phyloP scores from a whole-genome alignment of 2,797 vertebrate species.

The Channallabes apus region DNA sequence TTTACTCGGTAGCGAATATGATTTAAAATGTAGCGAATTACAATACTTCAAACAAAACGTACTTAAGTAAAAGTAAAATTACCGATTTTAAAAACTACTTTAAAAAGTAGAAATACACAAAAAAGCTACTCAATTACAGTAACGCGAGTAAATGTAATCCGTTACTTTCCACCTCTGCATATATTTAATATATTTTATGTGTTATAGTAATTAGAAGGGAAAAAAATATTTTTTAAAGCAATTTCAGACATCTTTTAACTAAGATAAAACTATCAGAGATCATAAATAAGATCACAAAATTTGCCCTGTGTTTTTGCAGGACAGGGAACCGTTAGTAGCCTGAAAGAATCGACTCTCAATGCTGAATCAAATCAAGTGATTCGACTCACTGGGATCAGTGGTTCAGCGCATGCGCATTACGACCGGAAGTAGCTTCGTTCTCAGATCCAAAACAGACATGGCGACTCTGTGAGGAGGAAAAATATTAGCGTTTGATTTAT shows the following conservation, averaged over 20 bases:
- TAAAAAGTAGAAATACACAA: too few species aligned
- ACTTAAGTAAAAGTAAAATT: too few species aligned
- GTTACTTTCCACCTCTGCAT: too few species aligned
- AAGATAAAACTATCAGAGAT: background rate
- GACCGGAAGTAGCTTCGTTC: conserved; percentile 8
- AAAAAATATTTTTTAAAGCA: background rate
- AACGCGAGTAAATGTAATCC: too few species aligned
- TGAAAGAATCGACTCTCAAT: background rate
- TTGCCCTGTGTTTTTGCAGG: too few species aligned
- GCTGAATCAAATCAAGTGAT: background rate
- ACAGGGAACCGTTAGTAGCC: background rate
- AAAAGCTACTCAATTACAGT: too few species aligned
- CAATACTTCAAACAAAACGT: too few species aligned
- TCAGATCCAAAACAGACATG: conserved; percentile 13
- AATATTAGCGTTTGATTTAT: background rate
- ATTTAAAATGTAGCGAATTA: too few species aligned
- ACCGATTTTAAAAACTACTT: too few species aligned
- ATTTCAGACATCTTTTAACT: background rate
- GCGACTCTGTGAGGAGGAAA: background rate
- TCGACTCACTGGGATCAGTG: background rate
- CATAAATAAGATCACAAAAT: background rate
- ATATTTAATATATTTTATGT: too few species aligned
- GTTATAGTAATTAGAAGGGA: background rate
- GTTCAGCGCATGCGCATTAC: background rate
- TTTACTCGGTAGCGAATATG: too few species aligned